Base-by-base conservation (phyloP, 2,888 invertebrate genomes). In the Apodemia duryi region DNA sequence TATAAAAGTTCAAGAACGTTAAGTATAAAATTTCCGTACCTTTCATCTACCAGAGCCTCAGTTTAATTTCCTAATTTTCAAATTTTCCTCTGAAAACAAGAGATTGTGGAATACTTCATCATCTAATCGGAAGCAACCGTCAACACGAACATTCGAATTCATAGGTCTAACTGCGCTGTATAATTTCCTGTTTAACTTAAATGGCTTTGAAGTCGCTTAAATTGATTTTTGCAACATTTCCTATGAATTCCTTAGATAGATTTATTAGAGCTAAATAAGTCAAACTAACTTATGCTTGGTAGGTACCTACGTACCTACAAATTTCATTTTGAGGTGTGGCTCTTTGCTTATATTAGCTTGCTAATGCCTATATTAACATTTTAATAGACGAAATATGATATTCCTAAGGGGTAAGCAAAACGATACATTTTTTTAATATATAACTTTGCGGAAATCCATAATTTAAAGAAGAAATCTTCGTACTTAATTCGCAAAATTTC, bases 41-140 rank as follows among this genome's bases (percentile, higher is more conserved):
- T 86, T 87, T 87, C 80, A 87, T 80, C 77, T 82, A 73, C 82
- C 81, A 77, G 75, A 76, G 75, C 60, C 63, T 75, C 80, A 84
- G 81, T 84, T 84, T 89, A 90, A 91, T 91, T 91, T 90, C 89
- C 89, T 87, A 88, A 91, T 89, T 87, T 84, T 80, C 81, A 85
- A 86, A 86, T 81, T 79, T 82, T 82, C 78, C 78, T 60, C 57
- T 75, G 78, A 79, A 82, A 81, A 86, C 82, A 84, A 84, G 85
- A 80, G 82, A 78, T 77, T 80, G 75, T 78, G 77, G 77, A 73
- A 78, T 83, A 86, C 81, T 88, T 86, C 83, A 87, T 90, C 85
- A 88, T 87, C 84, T 76, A 87, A 90, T 89, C 88, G 91, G 91
- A 91, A 90, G 85, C 82, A 73, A 75, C 77, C 81, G 83, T 80